These are phyloP conservation scores for Oenanthe melanoleuca DNA, from an alignment of 2,113 vertebrate species.

Conservation along the genomic window DNA sequence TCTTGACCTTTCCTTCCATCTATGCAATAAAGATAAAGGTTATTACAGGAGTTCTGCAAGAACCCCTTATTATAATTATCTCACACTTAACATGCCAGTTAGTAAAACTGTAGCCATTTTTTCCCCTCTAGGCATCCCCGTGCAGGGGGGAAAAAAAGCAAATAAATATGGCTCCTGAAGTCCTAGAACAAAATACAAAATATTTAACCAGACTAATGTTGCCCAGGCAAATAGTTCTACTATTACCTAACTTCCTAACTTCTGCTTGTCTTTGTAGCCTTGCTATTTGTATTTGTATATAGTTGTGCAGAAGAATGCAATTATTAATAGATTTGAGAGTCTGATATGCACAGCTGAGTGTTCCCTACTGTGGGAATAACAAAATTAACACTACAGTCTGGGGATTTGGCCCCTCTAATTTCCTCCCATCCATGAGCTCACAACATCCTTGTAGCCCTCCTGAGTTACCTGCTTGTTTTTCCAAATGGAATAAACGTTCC, in stretches of 20 bases:
- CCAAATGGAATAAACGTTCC: neutral
- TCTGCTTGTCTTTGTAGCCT: neutral
- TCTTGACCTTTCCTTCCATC: slow-evolving; percentile 56
- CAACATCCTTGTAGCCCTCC: neutral
- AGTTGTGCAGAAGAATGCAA: neutral
- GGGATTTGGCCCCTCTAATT: neutral
- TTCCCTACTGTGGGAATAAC: neutral
- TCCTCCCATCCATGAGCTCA: neutral
- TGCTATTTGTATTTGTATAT: neutral
- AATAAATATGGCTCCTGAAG: neutral
- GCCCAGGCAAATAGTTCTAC: neutral
- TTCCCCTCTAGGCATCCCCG: neutral
- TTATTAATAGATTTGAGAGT: neutral
- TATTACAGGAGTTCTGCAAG: neutral
- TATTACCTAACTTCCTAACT: neutral
- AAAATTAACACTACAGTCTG: neutral
- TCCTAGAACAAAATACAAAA: neutral
- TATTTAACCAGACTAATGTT: neutral
- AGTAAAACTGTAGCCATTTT: neutral
- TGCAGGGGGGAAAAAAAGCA: fast-evolving
- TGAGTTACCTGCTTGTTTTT: neutral
- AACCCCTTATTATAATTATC: neutral
- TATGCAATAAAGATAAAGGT: slow-evolving; percentile 39
- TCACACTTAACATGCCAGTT: neutral
- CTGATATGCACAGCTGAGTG: neutral